A percentile compares a stretch with the other conserved stretches of the same genome.
These are phyloP conservation scores for Vulpes vulpes DNA, from an alignment of 2,113 vertebrate genomes.

Conservation along the genomic window DNA sequence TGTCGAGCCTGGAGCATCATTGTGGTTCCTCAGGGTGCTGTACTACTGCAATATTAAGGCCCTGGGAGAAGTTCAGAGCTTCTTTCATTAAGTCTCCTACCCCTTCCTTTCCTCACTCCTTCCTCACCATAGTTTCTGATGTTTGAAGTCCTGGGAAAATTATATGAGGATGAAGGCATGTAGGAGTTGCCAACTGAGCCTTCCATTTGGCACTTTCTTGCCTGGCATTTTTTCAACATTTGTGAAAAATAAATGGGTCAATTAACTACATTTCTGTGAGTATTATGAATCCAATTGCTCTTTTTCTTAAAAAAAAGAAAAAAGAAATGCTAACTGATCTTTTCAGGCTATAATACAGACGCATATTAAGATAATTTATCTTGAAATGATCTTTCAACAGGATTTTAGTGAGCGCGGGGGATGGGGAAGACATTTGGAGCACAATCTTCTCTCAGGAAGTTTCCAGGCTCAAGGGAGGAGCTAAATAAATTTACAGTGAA, in stretches of 20 bases:
- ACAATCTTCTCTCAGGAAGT: background rate
- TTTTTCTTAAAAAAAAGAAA: slow-evolving; percentile 66
- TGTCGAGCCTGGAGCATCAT: background rate
- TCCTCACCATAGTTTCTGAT: slow-evolving; percentile 40
- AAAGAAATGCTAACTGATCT: slow-evolving; percentile 64
- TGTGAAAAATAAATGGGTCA: slow-evolving; percentile 74
- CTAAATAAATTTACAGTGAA: background rate
- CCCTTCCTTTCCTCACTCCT: background rate
- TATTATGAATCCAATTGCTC: slow-evolving; percentile 69
- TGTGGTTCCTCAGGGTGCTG: background rate
- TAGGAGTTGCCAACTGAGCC: slow-evolving; percentile 14
- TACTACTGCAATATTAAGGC: background rate
- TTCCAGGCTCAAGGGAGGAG: background rate
- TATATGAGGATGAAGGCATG: slow-evolving; percentile 60
- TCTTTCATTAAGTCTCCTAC: background rate
- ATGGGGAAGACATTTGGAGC: background rate
- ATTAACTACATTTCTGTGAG: slow-evolving; percentile 43
- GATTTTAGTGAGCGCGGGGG: background rate
- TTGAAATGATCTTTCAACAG: slow-evolving; percentile 34
- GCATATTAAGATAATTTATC: slow-evolving; percentile 58
- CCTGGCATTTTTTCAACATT: slow-evolving; percentile 25
- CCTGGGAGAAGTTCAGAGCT: slow-evolving; percentile 18
- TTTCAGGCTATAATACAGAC: slow-evolving; percentile 31
- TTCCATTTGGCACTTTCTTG: slow-evolving; percentile 41
- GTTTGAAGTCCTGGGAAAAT: slow-evolving; percentile 38